phyloP scores from a whole-genome alignment of 2,888 invertebrate species.

The Drosophila acutilabella region DNA sequence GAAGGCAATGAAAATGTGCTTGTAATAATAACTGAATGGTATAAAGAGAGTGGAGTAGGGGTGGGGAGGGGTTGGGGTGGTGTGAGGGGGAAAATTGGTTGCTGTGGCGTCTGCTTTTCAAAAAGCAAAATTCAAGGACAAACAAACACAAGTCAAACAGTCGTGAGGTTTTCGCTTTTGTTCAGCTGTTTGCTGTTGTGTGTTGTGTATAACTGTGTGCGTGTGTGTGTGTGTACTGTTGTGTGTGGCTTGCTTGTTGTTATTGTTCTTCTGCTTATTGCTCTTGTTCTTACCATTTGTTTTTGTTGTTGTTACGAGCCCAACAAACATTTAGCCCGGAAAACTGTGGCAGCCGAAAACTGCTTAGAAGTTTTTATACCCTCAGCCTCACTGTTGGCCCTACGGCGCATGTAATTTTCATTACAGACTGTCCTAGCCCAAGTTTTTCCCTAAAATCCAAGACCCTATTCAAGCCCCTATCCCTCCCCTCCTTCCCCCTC shows the following conservation, averaged over 20 bases:
- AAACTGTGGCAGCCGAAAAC: slow-evolving; percentile 48
- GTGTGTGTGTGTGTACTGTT: slow-evolving; percentile 9
- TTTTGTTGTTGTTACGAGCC: slow-evolving; percentile 9
- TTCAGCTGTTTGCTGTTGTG: slow-evolving; percentile 33
- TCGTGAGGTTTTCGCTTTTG: slow-evolving; percentile 63
- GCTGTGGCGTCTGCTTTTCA: slow-evolving; percentile 56
- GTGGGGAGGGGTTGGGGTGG: neutral
- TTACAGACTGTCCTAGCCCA: slow-evolving; percentile 47
- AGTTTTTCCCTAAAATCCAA: slow-evolving; percentile 27
- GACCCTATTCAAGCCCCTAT: slow-evolving; percentile 13
- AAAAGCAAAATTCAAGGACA: slow-evolving; percentile 79
- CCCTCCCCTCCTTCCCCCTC: neutral
- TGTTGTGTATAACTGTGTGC: neutral
- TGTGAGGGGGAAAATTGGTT: slow-evolving; percentile 16
- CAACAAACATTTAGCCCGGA: slow-evolving; percentile 63
- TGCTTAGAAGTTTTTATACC: slow-evolving; percentile 67
- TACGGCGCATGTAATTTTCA: slow-evolving; percentile 74
- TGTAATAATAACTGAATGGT: slow-evolving; percentile 72
- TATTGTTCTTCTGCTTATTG: slow-evolving; percentile 6
- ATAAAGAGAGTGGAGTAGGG: neutral
- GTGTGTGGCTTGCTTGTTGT: slow-evolving; percentile 14
- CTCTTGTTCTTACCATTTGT: slow-evolving; percentile 10
- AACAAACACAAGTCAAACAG: slow-evolving; percentile 80
- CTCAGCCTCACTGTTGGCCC: slow-evolving; percentile 23
- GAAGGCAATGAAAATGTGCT: slow-evolving; percentile 77